These are phyloP conservation scores for Sturnira hondurensis DNA, from an alignment of 2,113 vertebrate genomes.

Conservation along the genomic window DNA sequence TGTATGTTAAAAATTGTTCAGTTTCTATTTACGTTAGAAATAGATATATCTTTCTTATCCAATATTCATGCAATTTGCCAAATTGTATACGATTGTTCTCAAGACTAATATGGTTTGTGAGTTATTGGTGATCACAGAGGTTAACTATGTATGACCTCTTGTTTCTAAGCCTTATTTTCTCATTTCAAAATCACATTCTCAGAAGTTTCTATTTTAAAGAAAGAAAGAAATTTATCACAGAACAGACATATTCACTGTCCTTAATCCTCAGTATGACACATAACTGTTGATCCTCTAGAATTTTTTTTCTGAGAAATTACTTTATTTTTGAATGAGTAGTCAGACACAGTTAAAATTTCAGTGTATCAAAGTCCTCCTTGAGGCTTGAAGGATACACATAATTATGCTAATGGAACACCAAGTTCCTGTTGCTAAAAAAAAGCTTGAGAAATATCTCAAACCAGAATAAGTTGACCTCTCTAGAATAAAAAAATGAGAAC, in stretches of 20 bases:
- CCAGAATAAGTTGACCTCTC: slow-evolving; percentile 17
- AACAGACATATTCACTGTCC: background rate
- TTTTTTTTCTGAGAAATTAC: background rate
- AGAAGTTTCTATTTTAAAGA: background rate
- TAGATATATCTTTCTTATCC: background rate
- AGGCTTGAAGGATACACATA: background rate
- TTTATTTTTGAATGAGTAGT: background rate
- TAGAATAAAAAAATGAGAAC: background rate
- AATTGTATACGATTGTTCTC: background rate
- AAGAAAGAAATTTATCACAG: background rate
- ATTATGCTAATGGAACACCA: slow-evolving; percentile 37
- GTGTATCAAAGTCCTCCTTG: background rate
- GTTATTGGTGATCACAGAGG: slow-evolving; percentile 24
- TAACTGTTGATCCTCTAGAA: background rate
- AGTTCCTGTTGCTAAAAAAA: slow-evolving; percentile 26
- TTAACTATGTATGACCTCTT: slow-evolving; percentile 18
- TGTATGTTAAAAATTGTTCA: background rate
- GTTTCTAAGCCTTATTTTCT: slow-evolving; percentile 48
- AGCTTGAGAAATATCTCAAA: background rate
- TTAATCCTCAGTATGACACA: background rate
- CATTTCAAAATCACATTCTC: slow-evolving; percentile 37
- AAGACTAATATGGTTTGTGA: slow-evolving; percentile 24
- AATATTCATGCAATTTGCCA: slow-evolving; percentile 13
- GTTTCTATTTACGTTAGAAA: background rate
- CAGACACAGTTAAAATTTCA: slow-evolving; percentile 47